A percentile compares a stretch with the other conserved stretches of the same genome.
Conservation (phyloP, 2,113 vertebrate species). For the Chinchilla lanigera region DNA sequence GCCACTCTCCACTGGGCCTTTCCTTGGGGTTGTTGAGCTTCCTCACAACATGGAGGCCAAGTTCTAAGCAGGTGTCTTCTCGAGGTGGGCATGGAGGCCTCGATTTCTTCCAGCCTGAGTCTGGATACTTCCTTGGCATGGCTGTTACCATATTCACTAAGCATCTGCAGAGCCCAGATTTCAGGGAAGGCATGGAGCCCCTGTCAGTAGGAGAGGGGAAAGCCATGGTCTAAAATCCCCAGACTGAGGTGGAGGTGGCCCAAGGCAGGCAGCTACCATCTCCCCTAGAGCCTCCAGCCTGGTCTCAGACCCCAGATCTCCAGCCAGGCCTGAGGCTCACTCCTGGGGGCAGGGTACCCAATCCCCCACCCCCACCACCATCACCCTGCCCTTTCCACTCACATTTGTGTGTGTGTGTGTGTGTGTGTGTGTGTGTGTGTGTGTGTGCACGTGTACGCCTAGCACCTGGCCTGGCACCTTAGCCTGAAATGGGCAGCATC, state of each 20-base stretch:
- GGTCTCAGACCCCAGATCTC: neutral
- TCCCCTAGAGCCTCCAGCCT: neutral
- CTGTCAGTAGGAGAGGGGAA: neutral
- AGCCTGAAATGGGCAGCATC: neutral
- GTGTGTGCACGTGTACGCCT: neutral
- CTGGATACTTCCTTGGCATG: neutral
- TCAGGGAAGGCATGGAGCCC: neutral
- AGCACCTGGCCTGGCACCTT: slow-evolving; percentile 58
- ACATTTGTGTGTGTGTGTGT: slow-evolving; percentile 50
- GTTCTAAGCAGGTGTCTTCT: neutral
- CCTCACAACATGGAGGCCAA: neutral
- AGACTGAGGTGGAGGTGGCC: neutral
- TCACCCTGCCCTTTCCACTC: slow-evolving; percentile 56
- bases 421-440: slow-evolving; percentile 31
- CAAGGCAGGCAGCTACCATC: neutral
- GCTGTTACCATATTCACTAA: neutral
- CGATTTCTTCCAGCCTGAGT: neutral
- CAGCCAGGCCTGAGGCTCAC: neutral
- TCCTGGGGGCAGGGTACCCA: neutral
- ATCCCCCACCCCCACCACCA: neutral
- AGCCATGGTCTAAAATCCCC: neutral
- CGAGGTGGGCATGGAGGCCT: neutral
- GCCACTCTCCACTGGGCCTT: neutral
- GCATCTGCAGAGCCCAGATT: neutral
- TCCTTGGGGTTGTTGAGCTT: neutral